Base-by-base conservation (phyloP, 2,113 vertebrate genomes). In the Clarias magur region DNA sequence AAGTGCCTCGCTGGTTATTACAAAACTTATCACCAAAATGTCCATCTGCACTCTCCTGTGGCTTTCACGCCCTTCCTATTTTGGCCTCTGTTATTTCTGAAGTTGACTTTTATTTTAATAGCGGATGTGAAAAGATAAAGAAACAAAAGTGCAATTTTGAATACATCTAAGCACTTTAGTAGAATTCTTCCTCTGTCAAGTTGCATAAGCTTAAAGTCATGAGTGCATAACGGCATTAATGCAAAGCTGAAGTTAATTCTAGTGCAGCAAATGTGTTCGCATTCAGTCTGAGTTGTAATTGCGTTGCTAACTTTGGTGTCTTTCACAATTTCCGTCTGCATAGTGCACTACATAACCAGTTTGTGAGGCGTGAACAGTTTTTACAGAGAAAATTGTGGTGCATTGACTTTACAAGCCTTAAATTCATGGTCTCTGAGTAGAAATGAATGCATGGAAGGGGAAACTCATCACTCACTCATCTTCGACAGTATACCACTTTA, bases 1-100 rank as follows among this genome's bases (percentile, higher is more conserved):
- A 53, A 82, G 65, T 53, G 86, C 78, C 85, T 84, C 85, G 70
- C 83, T 9, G 17, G 72, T 83, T 78, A 90, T 90, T 89, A 89
- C 42, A 88, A 86, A 89, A 27, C 30, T 78, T 63, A 81, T 88
- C 59, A 80, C 79, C 81, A 54, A 89, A 87, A 65, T 83, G 60
- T 59, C 75, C 59, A 70, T 60, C 53, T 11, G 68, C 81, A 54
- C 34, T 82, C 79, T 88, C 56, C 76, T 67, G 81, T 82, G 83
- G 80, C 72, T 82, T 88, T 83, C 21, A 72, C 63, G 62, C 3
- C 30, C 34, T 79, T 73, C 12, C 17, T 65, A 48, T 60, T 76
- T 57, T 9, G 13, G 16, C 19, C 25, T 84, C 19, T 56, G 30
- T 80, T 80, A 21, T 60, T 60, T 60, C 3, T 2, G 57, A 80